These are phyloP conservation scores for Lithophane leautieri DNA, from an alignment of 2,888 invertebrate species.

Conservation along the genomic window DNA sequence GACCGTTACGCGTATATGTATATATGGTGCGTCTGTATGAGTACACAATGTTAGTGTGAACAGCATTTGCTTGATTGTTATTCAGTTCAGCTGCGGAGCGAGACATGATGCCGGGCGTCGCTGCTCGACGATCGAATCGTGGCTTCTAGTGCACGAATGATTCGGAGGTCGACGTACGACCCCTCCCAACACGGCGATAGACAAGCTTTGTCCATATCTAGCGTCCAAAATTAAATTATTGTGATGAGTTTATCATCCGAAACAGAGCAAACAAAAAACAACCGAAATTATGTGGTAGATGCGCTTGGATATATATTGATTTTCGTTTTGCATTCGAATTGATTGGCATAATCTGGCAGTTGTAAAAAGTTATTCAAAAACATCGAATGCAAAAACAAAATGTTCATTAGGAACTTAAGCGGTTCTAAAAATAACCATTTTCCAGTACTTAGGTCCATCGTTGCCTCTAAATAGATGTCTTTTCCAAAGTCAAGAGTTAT, in stretches of 20 bases:
- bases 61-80: slow-evolving; percentile 76
- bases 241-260: slow-evolving; percentile 44
- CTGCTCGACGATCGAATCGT: slow-evolving; percentile 68
- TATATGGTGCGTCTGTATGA: slow-evolving; percentile 52
- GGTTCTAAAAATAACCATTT: slow-evolving; percentile 32
- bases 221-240: slow-evolving; percentile 60
- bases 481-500: slow-evolving; percentile 50
- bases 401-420: neutral
- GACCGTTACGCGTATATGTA: slow-evolving; percentile 68
- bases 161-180: slow-evolving; percentile 79
- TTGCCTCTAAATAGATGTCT: slow-evolving; percentile 29
- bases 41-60: slow-evolving; percentile 67
- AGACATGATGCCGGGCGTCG: slow-evolving; percentile 74
- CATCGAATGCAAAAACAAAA: slow-evolving; percentile 14
- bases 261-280: slow-evolving; percentile 29
- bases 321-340: slow-evolving; percentile 10
- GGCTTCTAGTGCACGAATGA: slow-evolving; percentile 72
- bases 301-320: slow-evolving; percentile 6
- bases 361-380: neutral
- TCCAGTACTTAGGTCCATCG: slow-evolving; percentile 3
- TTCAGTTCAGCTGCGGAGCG: slow-evolving; percentile 76
- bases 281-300: neutral
- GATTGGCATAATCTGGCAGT: neutral
- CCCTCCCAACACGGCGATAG: slow-evolving; percentile 67
- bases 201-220: slow-evolving; percentile 65